Conservation (phyloP, 2,797 vertebrate genomes). For the Poeciliopsis presidionis region DNA sequence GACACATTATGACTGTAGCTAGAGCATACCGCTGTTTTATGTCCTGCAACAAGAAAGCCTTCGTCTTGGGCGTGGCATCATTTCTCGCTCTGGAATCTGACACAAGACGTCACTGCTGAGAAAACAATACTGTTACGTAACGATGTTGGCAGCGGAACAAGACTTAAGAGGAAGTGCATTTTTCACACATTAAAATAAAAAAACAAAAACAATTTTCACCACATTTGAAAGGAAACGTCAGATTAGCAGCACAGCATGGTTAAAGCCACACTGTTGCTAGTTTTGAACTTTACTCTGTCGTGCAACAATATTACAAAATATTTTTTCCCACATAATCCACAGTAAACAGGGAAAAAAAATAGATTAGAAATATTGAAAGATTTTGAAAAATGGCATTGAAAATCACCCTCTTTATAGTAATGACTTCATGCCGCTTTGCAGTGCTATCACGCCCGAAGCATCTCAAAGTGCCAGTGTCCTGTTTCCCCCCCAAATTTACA, state of each 20-base stretch:
- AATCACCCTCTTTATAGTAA: neutral
- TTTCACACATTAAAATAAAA: neutral
- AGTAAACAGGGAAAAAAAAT: neutral
- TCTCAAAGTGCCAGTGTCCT: conserved; percentile 32
- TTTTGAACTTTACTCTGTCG: neutral
- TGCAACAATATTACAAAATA: neutral
- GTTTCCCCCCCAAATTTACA: neutral
- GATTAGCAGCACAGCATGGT: neutral
- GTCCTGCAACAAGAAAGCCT: neutral
- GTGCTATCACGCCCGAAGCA: neutral
- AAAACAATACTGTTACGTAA: neutral
- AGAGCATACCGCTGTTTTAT: neutral
- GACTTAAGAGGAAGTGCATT: neutral
- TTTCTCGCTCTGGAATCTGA: neutral
- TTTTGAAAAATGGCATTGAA: neutral
- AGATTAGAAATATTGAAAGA: neutral
- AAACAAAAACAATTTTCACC: neutral
- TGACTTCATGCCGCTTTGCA: conserved; percentile 1
- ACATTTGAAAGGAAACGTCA: neutral
- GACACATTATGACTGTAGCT: neutral
- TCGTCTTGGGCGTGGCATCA: neutral
- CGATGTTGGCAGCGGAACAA: neutral
- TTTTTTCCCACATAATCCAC: neutral
- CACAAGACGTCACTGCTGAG: neutral
- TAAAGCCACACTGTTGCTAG: neutral